A percentile compares a stretch with the other conserved stretches of the same genome.
Evolutionary conservation across 2,888 invertebrate genomes (phyloP).

Genomic region (Drepana falcataria): DNA sequence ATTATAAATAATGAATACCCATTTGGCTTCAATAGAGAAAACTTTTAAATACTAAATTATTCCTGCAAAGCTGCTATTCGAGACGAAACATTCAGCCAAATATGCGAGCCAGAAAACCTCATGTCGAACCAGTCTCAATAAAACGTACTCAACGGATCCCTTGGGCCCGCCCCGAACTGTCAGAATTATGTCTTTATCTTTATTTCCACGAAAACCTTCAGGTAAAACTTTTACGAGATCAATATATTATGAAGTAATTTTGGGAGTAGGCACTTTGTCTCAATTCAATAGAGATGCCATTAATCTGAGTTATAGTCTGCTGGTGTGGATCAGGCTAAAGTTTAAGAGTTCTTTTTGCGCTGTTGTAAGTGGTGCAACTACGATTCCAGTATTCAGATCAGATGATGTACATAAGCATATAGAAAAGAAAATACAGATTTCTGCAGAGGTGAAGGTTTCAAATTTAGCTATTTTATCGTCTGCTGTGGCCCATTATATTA

Average conservation of each 20-base stretch:
- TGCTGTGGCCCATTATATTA: too few species aligned
- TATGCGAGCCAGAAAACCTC: conserved; percentile 1
- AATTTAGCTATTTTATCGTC: too few species aligned
- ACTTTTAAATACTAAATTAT: too few species aligned
- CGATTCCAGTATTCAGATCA: too few species aligned
- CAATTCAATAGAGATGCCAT: background rate
- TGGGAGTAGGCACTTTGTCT: background rate
- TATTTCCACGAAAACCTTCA: background rate
- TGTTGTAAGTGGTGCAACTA: too few species aligned
- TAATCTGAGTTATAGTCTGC: background rate
- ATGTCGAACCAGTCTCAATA: background rate
- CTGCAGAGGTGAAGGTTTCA: too few species aligned
- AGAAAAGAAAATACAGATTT: too few species aligned
- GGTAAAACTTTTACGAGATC: background rate
- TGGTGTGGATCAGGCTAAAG: background rate
- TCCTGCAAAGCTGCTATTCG: too few species aligned
- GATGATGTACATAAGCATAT: too few species aligned
- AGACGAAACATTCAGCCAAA: conserved; percentile 12
- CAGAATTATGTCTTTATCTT: conserved; percentile 1
- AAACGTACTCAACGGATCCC: background rate
- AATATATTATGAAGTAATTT: background rate
- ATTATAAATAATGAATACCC: too few species aligned
- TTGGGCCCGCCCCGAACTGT: background rate
- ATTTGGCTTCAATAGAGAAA: too few species aligned
- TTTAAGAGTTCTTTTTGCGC: too few species aligned